Conservation (phyloP, 2,113 vertebrate species). For the Paralichthys olivaceus region DNA sequence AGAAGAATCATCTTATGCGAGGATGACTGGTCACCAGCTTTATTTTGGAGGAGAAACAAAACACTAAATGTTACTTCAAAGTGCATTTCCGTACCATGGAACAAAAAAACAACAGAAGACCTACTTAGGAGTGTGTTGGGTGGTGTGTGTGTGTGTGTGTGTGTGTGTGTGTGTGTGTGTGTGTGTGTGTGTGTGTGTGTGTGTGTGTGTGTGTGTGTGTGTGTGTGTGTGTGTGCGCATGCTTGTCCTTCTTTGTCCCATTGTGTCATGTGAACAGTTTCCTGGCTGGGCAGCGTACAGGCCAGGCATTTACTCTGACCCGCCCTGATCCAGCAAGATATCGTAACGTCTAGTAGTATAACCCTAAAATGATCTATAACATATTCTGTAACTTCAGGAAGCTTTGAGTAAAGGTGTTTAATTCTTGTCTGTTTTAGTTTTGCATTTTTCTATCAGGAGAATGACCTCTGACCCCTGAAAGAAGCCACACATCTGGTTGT, state of each 20-base stretch:
- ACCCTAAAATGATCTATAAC: background rate
- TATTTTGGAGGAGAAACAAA: background rate
- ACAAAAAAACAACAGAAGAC: conserved; percentile 2
- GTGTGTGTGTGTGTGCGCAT: background rate
- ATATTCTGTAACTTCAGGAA: background rate
- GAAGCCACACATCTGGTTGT: conserved; percentile 70
- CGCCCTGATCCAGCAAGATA: background rate
- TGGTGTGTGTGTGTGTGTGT: background rate
- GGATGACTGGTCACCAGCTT: background rate
- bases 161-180: background rate
- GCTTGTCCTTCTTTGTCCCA: conserved; percentile 24
- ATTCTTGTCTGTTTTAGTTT: conserved; percentile 1
- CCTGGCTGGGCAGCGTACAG: conserved; percentile 18
- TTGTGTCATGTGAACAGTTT: conserved; percentile 34
- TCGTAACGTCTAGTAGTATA: conserved; percentile 6
- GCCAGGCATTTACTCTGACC: conserved; percentile 3
- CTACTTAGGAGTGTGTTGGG: background rate
- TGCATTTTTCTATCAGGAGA: conserved; percentile 19
- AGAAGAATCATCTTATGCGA: background rate
- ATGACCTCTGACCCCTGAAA: conserved; percentile 50
- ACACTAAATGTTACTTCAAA: background rate
- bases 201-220: background rate
- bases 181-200: background rate
- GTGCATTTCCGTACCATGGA: background rate
- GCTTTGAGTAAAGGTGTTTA: background rate